phyloP scores from a whole-genome alignment of 2,888 invertebrate genomes.

The Parasteatoda lunata region DNA sequence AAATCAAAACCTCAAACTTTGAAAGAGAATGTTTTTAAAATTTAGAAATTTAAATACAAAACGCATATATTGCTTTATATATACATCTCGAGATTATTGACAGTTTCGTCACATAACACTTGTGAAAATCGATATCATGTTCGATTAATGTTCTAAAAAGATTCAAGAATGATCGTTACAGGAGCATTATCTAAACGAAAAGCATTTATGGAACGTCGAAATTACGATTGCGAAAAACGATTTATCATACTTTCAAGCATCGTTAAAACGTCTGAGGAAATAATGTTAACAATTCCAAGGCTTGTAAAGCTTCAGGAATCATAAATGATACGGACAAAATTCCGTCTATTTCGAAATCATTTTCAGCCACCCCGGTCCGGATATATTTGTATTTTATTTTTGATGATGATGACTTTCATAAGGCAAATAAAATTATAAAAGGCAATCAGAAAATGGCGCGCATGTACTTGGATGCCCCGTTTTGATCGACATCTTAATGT shows the following conservation, averaged over 20 bases:
- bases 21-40: no score
- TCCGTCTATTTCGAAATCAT: conserved; percentile 34
- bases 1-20: no score
- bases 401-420: neutral
- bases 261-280: conserved; percentile 40
- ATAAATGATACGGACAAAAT: conserved; percentile 52
- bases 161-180: no score
- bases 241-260: conserved; percentile 21
- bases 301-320: conserved; percentile 6
- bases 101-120: no score
- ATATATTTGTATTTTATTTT: conserved; percentile 7
- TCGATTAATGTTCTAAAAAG: no score
- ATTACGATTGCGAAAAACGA: neutral
- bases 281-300: conserved; percentile 49
- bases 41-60: no score
- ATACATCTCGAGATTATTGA: no score
- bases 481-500: conserved; percentile 51
- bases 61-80: no score
- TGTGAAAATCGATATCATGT: no score
- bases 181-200: no score
- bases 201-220: no score
- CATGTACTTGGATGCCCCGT: conserved; percentile 9
- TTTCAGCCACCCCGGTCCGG: neutral
- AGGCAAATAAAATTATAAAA: conserved; percentile 14
- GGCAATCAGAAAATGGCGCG: conserved; percentile 30